These are phyloP conservation scores for Sphaerophoria rueppellii DNA, from an alignment of 2,888 invertebrate genomes.

Conservation along the genomic window DNA sequence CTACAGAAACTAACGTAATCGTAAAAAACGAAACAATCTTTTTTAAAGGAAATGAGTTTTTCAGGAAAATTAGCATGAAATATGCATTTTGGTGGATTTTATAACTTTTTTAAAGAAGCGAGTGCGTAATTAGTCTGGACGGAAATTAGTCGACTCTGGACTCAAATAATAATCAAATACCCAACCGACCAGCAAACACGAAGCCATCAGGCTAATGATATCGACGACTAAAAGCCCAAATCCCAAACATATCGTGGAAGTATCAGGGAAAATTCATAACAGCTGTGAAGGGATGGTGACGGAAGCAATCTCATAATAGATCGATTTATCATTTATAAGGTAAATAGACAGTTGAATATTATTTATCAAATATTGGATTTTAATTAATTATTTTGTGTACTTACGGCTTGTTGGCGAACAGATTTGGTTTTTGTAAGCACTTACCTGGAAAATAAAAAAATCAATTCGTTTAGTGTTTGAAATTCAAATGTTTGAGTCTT, in stretches of 20 bases:
- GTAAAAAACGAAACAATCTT: conserved; percentile 5
- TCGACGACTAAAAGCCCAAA: not conserved
- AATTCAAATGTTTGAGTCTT: too few species aligned
- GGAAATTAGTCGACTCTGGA: conserved; percentile 44
- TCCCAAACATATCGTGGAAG: not conserved
- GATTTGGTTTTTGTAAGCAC: not conserved
- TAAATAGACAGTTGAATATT: not conserved
- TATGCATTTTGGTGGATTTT: conserved; percentile 48
- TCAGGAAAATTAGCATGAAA: conserved; percentile 65
- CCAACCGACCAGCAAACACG: not conserved
- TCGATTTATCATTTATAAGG: conserved; percentile 39
- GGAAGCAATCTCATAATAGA: conserved; percentile 6
- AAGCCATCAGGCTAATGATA: not conserved
- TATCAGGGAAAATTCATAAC: not conserved
- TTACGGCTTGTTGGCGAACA: not conserved
- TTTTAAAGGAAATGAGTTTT: conserved; percentile 39
- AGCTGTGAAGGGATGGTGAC: not conserved
- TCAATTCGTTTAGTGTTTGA: not conserved
- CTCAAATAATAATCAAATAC: not conserved
- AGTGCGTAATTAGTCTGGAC: conserved; percentile 56
- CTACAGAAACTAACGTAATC: not conserved
- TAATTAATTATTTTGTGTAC: not conserved
- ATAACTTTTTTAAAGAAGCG: conserved; percentile 3
- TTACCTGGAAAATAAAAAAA: not conserved
- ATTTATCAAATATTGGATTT: not conserved